These are phyloP conservation scores for Alfaro cultratus DNA, from an alignment of 2,797 vertebrate genomes.

Conservation along the genomic window DNA sequence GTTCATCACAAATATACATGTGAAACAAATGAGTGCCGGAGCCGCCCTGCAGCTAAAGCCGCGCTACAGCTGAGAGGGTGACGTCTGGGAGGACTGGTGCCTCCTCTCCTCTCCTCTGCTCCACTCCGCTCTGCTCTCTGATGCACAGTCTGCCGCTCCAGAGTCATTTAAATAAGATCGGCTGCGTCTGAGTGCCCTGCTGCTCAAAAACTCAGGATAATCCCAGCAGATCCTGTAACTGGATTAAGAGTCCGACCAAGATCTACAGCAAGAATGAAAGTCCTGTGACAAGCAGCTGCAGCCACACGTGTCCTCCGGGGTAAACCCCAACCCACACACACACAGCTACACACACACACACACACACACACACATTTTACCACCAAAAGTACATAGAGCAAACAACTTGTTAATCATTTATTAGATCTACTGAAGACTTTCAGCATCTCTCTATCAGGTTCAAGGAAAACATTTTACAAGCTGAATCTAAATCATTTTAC, in stretches of 20 bases:
- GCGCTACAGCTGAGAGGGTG: not conserved
- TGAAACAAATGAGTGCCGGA: not conserved
- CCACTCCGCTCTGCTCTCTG: not conserved
- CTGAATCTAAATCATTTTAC: not conserved
- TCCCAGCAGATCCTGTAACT: constrained; percentile 66
- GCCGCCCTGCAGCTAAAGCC: constrained; percentile 14
- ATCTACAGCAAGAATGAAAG: constrained; percentile 48
- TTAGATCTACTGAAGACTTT: not conserved
- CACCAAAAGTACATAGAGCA: not conserved
- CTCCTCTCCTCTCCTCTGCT: not conserved
- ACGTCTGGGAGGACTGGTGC: not conserved
- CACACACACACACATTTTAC: not conserved
- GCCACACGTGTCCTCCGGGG: not conserved
- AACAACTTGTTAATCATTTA: not conserved
- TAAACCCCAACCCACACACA: too few species aligned
- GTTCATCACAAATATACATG: constrained; percentile 11
- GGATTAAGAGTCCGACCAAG: constrained; percentile 57
- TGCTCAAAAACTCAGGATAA: constrained; percentile 50
- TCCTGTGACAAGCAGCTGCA: constrained; percentile 8
- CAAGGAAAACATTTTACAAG: not conserved
- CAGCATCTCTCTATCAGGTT: not conserved
- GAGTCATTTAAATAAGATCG: constrained; percentile 2
- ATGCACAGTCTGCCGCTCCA: not conserved
- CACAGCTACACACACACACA: too few species aligned
- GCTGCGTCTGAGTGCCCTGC: constrained; percentile 19